phyloP scores from a whole-genome alignment of 2,113 vertebrate genomes.

The Pachyramphus minor region DNA sequence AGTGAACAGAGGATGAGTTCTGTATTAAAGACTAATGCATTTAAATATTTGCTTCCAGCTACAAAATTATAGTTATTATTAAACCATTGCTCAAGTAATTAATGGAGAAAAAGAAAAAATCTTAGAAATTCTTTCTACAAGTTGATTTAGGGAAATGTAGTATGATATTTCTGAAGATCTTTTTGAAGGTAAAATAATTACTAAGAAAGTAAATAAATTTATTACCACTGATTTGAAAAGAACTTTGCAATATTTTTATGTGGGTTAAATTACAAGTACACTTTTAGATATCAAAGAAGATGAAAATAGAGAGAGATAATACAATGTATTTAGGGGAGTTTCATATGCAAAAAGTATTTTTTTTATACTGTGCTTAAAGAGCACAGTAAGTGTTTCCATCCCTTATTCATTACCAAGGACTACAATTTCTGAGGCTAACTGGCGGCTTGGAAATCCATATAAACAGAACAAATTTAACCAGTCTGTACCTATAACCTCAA shows the following conservation, averaged over 20 bases:
- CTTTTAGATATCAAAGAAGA: not conserved
- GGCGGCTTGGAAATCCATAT: not conserved
- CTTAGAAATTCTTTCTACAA: not conserved
- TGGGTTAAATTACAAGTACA: not conserved
- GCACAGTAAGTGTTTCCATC: not conserved
- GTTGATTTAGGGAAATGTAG: not conserved
- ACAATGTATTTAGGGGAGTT: not conserved
- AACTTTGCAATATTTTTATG: not conserved
- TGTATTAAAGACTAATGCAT: not conserved
- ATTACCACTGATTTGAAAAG: not conserved
- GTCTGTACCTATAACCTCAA: not conserved
- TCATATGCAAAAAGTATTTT: not conserved
- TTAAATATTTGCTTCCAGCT: not conserved
- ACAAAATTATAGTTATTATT: not conserved
- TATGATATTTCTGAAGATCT: not conserved
- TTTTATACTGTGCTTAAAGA: not conserved
- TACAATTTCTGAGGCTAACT: not conserved
- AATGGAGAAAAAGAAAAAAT: not conserved
- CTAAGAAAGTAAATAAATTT: not conserved
- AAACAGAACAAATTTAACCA: not conserved
- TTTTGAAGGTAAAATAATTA: not conserved
- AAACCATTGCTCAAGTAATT: not conserved
- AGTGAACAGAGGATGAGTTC: not conserved
- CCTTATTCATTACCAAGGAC: not conserved
- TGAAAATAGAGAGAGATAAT: not conserved